A percentile compares a stretch with the other conserved stretches of the same genome.
These are phyloP conservation scores for Empis stercorea DNA, from an alignment of 2,888 invertebrate genomes.

Conservation along the genomic window DNA sequence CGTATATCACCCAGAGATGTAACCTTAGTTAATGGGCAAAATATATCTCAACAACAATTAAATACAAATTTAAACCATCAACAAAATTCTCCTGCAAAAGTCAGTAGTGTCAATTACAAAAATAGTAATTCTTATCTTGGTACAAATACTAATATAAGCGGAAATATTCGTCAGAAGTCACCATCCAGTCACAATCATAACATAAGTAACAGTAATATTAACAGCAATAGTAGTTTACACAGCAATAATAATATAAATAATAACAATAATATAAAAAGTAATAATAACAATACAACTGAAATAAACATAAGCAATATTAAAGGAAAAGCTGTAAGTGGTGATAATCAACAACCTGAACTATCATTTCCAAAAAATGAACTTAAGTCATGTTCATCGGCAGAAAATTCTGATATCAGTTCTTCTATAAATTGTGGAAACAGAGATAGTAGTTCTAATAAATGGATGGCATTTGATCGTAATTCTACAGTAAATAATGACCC, in stretches of 20 bases:
- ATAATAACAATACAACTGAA: conserved; percentile 9
- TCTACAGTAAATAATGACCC: conserved; percentile 3
- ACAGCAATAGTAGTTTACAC: conserved; percentile 12
- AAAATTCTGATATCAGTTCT: background rate
- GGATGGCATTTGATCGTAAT: background rate
- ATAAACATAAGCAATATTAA: conserved; percentile 9
- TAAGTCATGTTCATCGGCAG: no score
- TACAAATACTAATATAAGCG: background rate
- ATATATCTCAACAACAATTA: background rate
- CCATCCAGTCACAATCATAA: conserved; percentile 9
- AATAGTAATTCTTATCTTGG: conserved; percentile 1
- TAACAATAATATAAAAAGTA: conserved; percentile 10
- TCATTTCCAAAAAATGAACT: background rate
- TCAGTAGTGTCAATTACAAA: background rate
- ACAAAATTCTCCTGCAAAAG: background rate
- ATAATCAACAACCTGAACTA: background rate
- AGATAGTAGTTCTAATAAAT: conserved; percentile 18
- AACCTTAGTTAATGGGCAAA: background rate
- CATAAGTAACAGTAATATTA: conserved; percentile 11
- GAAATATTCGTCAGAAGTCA: conserved; percentile 1
- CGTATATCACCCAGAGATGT: conserved; percentile 11
- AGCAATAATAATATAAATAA: conserved; percentile 7
- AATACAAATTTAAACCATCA: background rate
- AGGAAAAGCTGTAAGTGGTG: conserved; percentile 22
- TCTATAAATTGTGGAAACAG: conserved; percentile 7